Evolutionary conservation across 2,888 invertebrate species (phyloP), one percentile per base, ranked within the genome.

Genomic region (Meganola albula): DNA sequence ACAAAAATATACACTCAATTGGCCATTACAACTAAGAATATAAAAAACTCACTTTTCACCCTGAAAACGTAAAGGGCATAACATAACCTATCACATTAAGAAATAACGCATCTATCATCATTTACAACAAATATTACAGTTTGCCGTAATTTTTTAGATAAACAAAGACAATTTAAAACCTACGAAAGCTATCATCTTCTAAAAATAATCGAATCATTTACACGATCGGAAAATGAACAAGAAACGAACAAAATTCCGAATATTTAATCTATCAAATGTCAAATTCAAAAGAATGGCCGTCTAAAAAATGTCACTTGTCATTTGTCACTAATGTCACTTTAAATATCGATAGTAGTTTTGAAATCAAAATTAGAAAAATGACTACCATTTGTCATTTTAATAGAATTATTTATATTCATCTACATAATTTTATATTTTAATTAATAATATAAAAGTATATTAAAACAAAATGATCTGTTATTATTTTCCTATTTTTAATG

Each of bases 11-110:
- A 34, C 20, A 12, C 26, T 31, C 14, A 29, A 41, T 25, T 33
- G 42, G 12, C 36, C 14, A 6, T 28, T 23, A 5, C 35, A 34
- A 10, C 21, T 50, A 38, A 45, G 36, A 37, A 34, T 34, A 24
- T 48, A 50, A 49, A 37, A 54, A 48, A 75, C 74, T 76, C 53
- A 77, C 76, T 63, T 67, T 66, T 72, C 57, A 63, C 64, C 59
- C 60, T 58, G 58, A 65, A 63, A 64, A 56, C 40, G 58, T 53
- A 69, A 64, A 63, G 66, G 62, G 58, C 66, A 67, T 57, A 71
- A 71, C 74, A 74, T 82, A 82, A 79, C 79, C 79, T 79, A 65
- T 51, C 48, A 50, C 43, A 57, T 22, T 40, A 22, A 5, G 22
- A n/a, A 31, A 33, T 14, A 43, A 48, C 26, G 8, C 36, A 27